Evolutionary conservation across 1,140 invertebrate genomes (phyloP).

Genomic region (Andrena cerasifolii): DNA sequence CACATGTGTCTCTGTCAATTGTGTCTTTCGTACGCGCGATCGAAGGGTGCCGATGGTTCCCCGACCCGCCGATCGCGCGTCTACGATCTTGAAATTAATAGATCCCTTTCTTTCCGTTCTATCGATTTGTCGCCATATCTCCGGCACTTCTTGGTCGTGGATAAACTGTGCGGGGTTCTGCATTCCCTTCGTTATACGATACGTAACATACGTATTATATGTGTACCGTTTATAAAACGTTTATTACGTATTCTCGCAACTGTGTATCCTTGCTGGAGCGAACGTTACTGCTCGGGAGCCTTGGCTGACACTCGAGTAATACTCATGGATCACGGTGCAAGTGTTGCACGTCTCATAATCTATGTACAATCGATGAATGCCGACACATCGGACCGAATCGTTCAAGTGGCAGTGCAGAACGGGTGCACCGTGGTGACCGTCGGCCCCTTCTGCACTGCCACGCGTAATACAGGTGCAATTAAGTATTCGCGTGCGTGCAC

Average conservation of each 20-base stretch:
- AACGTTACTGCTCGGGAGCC: constrained; percentile 28
- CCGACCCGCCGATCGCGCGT: constrained; percentile 29
- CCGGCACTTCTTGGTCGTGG: constrained; percentile 51
- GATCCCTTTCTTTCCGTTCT: background rate
- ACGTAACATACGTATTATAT: constrained; percentile 49
- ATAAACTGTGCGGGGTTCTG: constrained; percentile 34
- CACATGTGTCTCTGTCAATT: background rate
- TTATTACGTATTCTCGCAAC: constrained; percentile 34
- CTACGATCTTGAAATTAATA: constrained; percentile 8
- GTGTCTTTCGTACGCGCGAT: background rate
- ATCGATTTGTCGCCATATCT: constrained; percentile 36
- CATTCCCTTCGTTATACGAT: constrained; percentile 41
- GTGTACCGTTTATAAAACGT: constrained; percentile 43
- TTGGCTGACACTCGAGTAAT: constrained; percentile 41
- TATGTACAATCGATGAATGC: constrained; percentile 27
- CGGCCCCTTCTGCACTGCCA: background rate
- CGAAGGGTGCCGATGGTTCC: too few relatives aligned
- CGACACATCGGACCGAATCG: background rate
- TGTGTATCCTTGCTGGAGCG: constrained; percentile 31
- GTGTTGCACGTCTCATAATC: constrained; percentile 15
- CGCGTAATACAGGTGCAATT: background rate
- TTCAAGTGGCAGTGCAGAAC: background rate
- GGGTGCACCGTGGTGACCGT: background rate
- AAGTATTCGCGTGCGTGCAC: background rate
- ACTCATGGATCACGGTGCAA: constrained; percentile 21